Base-by-base conservation (phyloP, 2,797 vertebrate species). In the Meriones psammophilus region DNA sequence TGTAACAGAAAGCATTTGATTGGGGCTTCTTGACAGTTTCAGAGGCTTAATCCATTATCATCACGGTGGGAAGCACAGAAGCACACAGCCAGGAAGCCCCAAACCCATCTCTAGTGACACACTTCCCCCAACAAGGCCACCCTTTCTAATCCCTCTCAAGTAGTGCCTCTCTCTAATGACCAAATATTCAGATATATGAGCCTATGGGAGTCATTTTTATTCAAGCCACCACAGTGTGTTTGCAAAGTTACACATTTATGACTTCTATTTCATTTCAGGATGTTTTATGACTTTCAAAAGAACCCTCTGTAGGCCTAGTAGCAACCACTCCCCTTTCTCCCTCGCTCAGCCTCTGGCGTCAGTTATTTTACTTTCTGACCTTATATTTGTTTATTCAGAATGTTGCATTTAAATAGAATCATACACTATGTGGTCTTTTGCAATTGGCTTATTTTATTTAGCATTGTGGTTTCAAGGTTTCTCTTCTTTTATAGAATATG, bases 381-480 rank as follows among this genome's bases (percentile, higher is more conserved):
- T 17, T 89, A 18, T 39, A 89, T 46, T 85, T 89, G 14, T 68
- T 39, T 95, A 30, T 60, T 90, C 28, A 39, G 56, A 20, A 89
- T 93, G 68, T 89, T 77, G 74, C 60, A 28, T 85, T 66, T 78
- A 66, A 81, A 81, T 73, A 36, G 13, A 94, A 42, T 89, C 68
- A 89, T 80, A 39, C 2, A 60, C 36, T 69, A 56, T 50, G 20
- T 83, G 56, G 58, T 28, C 20, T 93, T 93, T 69, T 86, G 56
- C 50, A 62, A 71, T 33, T 58, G 30, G 6, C 8, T 93, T 91
- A 58, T 91, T 96, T 89, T 66, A 88, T 58, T 78, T 87, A 83
- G 5, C 73, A 62, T 78, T 46, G 58, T 77, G 22, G 54, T 93
- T 88, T 95, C 78, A 86, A 96, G 33, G 2, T 84, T 93, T 77